Evolutionary conservation across 2,797 vertebrate species (phyloP), one percentile per base, ranked within the genome.

Genomic region (Bradypus variegatus): DNA sequence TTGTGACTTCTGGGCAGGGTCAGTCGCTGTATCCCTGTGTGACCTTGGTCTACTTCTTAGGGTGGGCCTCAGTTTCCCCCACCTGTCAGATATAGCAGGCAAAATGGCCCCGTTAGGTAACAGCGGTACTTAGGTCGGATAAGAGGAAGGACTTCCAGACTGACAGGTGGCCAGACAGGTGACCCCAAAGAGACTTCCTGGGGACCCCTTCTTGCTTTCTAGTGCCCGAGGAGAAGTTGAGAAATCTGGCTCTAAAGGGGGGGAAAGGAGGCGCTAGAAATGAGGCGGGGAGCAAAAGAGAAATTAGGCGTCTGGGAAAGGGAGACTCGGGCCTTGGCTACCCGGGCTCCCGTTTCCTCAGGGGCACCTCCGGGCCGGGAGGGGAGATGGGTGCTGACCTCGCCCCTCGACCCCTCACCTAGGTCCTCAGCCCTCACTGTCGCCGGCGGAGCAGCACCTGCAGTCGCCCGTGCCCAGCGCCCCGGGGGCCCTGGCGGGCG

Each of bases 401-500:
- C 75, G 60, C 72, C 87, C 87, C 78, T 90, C 78, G 82, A 86
- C 79, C 88, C 45, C 83, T 6, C 48, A n/a, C 73, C 41, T 82
- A 96, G 96, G 94, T 77, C 91, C 94, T 60, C 96, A 93, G 82
- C 94, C 93, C 36, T 72, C 82, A 1, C 92, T 91, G 19, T 96
- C 91, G 27, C 92, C 80, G 11, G 95, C 92, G 33, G 94, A 95
- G 79, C 94, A 89, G 92, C 95, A 95, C 89, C 91, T 94, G 60
- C 94, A 95, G 87, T 96, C 96, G 58, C 89, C 95, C 6, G 95
- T 95, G 86, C 91, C 94, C 89, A 94, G 95, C 88, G 94, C 88
- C 86, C 95, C 96, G 83, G 96, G 95, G 91, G 92, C 96, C 91
- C 95, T 96, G 95, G 95, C 93, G 70, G 95, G 95, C 60, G 95